A percentile compares a stretch with the other conserved stretches of the same genome.
Conservation (phyloP, 2,113 vertebrate genomes). For the Neodontobutis hainanensis region DNA sequence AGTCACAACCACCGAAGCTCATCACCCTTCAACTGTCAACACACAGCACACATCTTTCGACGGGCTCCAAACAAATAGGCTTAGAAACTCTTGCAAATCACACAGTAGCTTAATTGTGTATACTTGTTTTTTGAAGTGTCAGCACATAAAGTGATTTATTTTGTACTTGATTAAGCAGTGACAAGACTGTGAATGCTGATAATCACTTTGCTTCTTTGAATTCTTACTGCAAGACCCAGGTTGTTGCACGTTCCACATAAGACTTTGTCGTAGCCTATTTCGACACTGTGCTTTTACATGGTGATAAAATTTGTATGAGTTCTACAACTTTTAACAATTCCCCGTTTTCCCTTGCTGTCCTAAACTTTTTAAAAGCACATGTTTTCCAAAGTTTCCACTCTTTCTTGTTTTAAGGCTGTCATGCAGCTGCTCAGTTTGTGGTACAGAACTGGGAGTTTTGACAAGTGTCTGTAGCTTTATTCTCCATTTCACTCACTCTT, state of each 20-base stretch:
- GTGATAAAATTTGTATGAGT: conserved; percentile 50
- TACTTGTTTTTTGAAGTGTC: conserved; percentile 3
- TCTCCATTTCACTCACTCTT: not conserved
- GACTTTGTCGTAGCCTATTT: not conserved
- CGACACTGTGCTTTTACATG: conserved; percentile 34
- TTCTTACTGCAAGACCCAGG: not conserved
- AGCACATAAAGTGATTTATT: conserved; percentile 7
- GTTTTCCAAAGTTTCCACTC: conserved; percentile 6
- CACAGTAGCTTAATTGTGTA: not conserved
- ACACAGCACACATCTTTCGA: conserved; percentile 29
- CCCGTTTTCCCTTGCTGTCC: not conserved
- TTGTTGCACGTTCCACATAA: conserved; percentile 2
- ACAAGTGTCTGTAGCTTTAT: not conserved
- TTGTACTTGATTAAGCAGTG: not conserved
- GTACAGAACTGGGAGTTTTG: not conserved
- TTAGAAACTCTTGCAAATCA: not conserved
- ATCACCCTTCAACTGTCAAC: conserved; percentile 41
- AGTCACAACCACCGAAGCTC: conserved; percentile 52
- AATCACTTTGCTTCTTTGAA: not conserved
- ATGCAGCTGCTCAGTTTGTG: not conserved
- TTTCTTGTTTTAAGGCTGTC: not conserved
- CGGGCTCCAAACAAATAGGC: conserved; percentile 2
- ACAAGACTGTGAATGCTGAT: conserved; percentile 3
- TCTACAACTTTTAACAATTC: conserved; percentile 16
- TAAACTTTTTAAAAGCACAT: conserved; percentile 10